Percentiles rank a stretch among this genome's conserved stretches.
Evolutionary conservation across 1,140 invertebrate species (phyloP).

Genomic region (Drosophila pseudoobscura): DNA sequence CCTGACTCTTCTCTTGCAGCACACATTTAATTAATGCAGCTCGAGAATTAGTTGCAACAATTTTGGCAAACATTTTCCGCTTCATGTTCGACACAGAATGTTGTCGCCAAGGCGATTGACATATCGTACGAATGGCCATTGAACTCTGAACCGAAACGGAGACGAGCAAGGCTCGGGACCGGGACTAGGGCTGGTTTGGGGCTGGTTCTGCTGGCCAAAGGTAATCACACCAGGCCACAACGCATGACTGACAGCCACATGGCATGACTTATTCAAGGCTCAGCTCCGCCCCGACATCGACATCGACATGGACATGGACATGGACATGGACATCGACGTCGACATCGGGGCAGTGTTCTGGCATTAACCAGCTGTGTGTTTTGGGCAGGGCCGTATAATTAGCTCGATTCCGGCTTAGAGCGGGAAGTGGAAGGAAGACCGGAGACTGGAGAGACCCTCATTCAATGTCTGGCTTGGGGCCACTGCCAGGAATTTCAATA

Average conservation of each 20-base stretch:
- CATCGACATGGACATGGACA: too few species aligned
- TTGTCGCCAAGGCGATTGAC: constrained; percentile 29
- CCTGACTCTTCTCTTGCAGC: background rate
- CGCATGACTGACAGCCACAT: constrained; percentile 5
- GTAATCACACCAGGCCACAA: constrained; percentile 41
- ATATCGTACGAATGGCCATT: constrained; percentile 47
- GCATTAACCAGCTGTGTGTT: constrained; percentile 14
- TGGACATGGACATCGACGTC: background rate
- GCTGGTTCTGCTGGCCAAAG: constrained; percentile 24
- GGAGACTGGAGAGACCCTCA: background rate
- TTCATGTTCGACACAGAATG: background rate
- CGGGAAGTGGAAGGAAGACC: too few species aligned
- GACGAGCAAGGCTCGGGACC: background rate
- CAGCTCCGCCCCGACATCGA: too few species aligned
- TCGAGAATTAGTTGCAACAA: constrained; percentile 35
- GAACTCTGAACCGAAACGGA: constrained; percentile 18
- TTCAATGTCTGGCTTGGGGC: background rate
- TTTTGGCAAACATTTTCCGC: constrained; percentile 24
- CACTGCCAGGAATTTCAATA: constrained; percentile 16
- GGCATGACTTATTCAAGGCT: constrained; percentile 47
- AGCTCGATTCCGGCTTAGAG: constrained; percentile 13
- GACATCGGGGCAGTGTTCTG: background rate
- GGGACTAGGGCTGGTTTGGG: too few species aligned
- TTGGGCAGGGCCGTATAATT: constrained; percentile 35
- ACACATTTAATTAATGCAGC: constrained; percentile 40